phyloP scores from a whole-genome alignment of 2,797 vertebrate genomes.

The Galaxias olidus region DNA sequence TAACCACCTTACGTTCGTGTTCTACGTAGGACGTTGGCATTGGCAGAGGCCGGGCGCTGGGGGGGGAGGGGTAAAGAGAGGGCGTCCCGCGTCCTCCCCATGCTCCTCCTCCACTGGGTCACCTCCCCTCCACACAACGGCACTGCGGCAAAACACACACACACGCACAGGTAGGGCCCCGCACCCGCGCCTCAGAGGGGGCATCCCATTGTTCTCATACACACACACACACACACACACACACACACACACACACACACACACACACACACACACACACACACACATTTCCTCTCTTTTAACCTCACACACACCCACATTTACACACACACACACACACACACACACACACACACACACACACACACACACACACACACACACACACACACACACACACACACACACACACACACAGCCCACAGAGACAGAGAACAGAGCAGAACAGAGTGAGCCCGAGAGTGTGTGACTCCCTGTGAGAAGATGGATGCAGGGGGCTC shows the following conservation, averaged over 20 bases:
- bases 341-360: conserved; percentile 6
- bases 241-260: neutral
- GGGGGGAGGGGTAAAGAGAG: no score
- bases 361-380: neutral
- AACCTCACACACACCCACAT: neutral
- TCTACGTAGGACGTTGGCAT: no score
- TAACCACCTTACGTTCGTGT: no score
- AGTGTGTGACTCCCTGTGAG: neutral
- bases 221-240: neutral
- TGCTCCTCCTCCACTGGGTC: no score
- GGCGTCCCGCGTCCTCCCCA: no score
- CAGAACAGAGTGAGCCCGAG: no score
- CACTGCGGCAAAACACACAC: conserved; percentile 8
- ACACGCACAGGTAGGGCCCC: no score
- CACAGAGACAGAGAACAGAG: neutral
- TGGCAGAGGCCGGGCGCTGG: no score
- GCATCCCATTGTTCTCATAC: neutral
- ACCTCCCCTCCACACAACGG: no score
- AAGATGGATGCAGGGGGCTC: conserved; percentile 60
- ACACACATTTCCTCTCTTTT: neutral
- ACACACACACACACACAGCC: conserved; percentile 2
- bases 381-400: conserved; percentile 17
- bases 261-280: neutral
- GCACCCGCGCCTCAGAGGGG: no score
- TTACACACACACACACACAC: conserved; percentile 14